Percentiles rank a stretch among this genome's conserved stretches.
phyloP scores from a whole-genome alignment of 2,797 vertebrate species.

The Myiotriccus ornatus region DNA sequence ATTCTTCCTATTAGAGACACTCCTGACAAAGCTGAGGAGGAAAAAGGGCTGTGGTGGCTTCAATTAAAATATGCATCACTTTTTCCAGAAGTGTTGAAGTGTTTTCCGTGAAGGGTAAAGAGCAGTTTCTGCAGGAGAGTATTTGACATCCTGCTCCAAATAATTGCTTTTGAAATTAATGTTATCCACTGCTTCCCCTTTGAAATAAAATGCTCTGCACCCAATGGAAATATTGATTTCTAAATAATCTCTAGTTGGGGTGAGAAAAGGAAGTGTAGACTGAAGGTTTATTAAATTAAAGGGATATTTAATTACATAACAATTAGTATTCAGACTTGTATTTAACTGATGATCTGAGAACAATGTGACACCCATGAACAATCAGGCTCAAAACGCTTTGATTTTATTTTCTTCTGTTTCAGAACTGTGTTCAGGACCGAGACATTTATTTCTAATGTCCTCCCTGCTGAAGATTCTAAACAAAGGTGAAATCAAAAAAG shows the following conservation, averaged over 20 bases:
- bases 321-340: background rate
- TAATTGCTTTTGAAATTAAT: background rate
- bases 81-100: background rate
- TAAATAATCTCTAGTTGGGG: background rate
- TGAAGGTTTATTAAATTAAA: background rate
- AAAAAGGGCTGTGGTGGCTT: background rate
- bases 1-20: conserved; percentile 37
- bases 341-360: background rate
- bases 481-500: background rate
- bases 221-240: background rate
- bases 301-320: background rate
- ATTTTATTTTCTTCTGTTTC: background rate
- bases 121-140: background rate
- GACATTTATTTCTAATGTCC: background rate
- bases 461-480: background rate
- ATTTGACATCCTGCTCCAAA: background rate
- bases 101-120: background rate
- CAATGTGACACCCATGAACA: background rate
- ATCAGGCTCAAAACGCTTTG: background rate
- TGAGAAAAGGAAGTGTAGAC: background rate
- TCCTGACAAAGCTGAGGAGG: background rate
- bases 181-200: background rate
- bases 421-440: background rate
- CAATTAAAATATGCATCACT: background rate
- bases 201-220: background rate